Conservation (phyloP, 2,797 vertebrate genomes). For the Vireo griseus region DNA sequence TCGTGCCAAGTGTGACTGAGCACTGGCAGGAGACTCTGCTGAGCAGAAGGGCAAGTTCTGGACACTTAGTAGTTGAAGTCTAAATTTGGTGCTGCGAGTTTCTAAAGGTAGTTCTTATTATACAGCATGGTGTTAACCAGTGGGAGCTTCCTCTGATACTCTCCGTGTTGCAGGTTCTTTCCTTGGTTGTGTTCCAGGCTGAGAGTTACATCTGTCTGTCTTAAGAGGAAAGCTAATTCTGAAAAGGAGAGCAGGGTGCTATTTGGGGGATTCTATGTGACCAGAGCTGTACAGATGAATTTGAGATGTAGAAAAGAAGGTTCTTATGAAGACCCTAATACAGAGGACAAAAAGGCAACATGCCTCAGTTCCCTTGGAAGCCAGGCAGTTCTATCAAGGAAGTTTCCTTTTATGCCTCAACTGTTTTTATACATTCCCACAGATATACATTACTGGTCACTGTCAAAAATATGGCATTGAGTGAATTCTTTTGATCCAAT, state of each 20-base stretch:
- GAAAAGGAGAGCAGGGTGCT: not conserved
- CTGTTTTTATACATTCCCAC: not conserved
- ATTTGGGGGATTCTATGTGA: not conserved
- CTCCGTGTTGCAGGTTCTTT: not conserved
- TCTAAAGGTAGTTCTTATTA: not conserved
- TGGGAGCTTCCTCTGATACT: not conserved
- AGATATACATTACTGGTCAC: not conserved
- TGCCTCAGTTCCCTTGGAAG: not conserved
- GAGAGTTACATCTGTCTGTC: not conserved
- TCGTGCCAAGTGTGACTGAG: not conserved
- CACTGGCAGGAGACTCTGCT: not conserved
- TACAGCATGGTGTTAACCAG: not conserved
- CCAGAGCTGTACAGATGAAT: not conserved
- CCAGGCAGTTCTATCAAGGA: not conserved
- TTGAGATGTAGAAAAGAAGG: not conserved
- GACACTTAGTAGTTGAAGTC: not conserved
- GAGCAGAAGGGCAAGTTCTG: not conserved
- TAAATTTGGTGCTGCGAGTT: not conserved
- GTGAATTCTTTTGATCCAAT: not conserved
- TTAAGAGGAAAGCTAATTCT: not conserved
- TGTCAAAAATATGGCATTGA: not conserved
- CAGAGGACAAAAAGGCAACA: fast-evolving
- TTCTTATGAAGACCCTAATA: not conserved
- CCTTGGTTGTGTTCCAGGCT: not conserved
- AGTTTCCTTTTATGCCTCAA: not conserved